Evolutionary conservation across 1,140 invertebrate species (phyloP).

Genomic region (Sycophila sp.): DNA sequence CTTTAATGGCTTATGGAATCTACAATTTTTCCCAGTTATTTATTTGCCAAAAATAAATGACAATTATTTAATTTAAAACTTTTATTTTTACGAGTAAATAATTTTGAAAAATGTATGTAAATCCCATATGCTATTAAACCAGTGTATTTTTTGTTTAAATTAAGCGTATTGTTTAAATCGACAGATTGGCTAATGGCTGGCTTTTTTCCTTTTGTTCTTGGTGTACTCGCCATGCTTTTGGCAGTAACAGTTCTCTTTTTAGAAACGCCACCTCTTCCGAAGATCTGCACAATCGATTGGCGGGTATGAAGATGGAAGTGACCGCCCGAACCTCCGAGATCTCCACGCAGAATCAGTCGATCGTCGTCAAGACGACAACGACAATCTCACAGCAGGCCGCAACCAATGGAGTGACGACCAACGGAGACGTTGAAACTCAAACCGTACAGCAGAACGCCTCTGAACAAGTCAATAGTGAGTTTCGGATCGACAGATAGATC

Average conservation of each 20-base stretch:
- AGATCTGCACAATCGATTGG: constrained; percentile 61
- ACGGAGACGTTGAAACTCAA: constrained; percentile 62
- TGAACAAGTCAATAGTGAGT: constrained; percentile 64
- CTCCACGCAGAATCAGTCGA: constrained; percentile 62
- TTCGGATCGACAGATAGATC: background rate
- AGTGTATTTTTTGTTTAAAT: too few species aligned
- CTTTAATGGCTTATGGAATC: too few species aligned
- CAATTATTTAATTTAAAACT: too few species aligned
- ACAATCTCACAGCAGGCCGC: constrained; percentile 63
- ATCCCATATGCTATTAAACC: too few species aligned
- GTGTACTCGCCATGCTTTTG: constrained; percentile 51
- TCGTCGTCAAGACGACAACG: constrained; percentile 64
- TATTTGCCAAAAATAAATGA: too few species aligned
- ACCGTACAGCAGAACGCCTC: constrained; percentile 58
- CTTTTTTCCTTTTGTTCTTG: constrained; percentile 16
- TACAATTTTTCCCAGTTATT: too few species aligned
- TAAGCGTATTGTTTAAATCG: too few species aligned
- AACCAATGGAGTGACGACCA: constrained; percentile 58
- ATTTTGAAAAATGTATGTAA: too few species aligned
- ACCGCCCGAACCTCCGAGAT: constrained; percentile 63
- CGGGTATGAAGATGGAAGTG: constrained; percentile 65
- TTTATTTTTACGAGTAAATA: too few species aligned
- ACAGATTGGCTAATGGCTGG: constrained; percentile 24
- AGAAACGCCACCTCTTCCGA: constrained; percentile 63
- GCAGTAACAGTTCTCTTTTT: constrained; percentile 66